Conservation (phyloP, 2,113 vertebrate genomes). For the Haliaeetus leucogaster region DNA sequence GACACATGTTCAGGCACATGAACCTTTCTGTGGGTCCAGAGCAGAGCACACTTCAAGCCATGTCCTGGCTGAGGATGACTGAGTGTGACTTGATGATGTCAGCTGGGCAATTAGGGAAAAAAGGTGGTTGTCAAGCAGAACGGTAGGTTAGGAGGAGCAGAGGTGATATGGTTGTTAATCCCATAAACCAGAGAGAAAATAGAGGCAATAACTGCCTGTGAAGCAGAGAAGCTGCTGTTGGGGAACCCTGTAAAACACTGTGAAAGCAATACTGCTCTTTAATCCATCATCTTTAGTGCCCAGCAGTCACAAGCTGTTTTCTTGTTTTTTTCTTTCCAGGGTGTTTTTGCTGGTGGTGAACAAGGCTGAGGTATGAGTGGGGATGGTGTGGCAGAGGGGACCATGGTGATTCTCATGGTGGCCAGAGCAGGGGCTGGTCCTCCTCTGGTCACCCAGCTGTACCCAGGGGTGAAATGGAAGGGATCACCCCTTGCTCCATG, state of each 20-base stretch:
- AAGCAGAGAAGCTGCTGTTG: neutral
- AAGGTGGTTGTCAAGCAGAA: neutral
- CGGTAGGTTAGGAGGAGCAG: neutral
- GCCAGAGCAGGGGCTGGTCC: neutral
- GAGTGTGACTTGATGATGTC: neutral
- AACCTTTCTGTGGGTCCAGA: neutral
- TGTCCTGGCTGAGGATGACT: neutral
- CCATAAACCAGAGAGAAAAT: neutral
- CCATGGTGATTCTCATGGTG: neutral
- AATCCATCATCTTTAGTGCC: neutral
- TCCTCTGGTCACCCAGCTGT: neutral
- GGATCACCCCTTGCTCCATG: neutral
- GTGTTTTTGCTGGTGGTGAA: neutral
- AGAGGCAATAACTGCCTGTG: neutral
- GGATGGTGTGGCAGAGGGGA: neutral
- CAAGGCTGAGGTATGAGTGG: neutral
- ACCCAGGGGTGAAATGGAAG: neutral
- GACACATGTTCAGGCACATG: rapidly evolving
- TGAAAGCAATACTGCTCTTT: neutral
- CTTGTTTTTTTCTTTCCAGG: neutral
- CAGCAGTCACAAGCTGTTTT: neutral
- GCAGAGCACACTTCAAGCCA: neutral
- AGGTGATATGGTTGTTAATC: neutral
- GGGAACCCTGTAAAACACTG: neutral
- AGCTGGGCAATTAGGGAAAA: neutral